These are phyloP conservation scores for Gulo gulo DNA, from an alignment of 2,113 vertebrate genomes.

Conservation along the genomic window DNA sequence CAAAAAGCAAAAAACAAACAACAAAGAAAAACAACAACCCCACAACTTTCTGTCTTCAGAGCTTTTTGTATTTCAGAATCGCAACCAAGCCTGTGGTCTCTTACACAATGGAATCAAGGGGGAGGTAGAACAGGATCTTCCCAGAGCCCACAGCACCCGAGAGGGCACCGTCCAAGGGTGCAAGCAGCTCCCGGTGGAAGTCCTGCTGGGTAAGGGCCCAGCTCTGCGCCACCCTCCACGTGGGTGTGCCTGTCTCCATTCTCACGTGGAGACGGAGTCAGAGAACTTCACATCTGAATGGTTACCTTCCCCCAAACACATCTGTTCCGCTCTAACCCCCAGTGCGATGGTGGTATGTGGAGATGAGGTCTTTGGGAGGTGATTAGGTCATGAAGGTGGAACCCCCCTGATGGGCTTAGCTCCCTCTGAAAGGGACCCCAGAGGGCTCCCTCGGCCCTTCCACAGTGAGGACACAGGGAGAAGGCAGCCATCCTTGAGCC, in stretches of 20 bases:
- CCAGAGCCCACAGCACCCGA: neutral
- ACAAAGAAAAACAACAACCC: neutral
- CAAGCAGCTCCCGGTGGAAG: neutral
- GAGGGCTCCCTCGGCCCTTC: neutral
- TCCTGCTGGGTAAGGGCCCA: neutral
- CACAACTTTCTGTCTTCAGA: neutral
- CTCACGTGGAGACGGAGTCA: neutral
- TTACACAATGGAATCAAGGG: neutral
- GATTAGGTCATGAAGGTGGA: neutral
- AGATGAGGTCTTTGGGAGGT: neutral
- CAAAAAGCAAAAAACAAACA: too few species aligned
- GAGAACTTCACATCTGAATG: neutral
- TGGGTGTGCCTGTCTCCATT: too few species aligned
- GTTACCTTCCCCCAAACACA: neutral
- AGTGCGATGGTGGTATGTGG: neutral
- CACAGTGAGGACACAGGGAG: neutral
- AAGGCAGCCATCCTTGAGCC: neutral
- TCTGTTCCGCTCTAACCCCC: neutral
- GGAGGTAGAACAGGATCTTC: neutral
- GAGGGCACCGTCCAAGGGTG: fast-evolving
- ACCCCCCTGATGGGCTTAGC: neutral
- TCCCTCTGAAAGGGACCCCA: neutral
- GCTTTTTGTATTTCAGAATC: neutral
- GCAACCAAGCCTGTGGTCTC: neutral
- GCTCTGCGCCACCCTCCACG: fast-evolving